Conservation (phyloP, 2,113 vertebrate species). For the Pteropus alecto region DNA sequence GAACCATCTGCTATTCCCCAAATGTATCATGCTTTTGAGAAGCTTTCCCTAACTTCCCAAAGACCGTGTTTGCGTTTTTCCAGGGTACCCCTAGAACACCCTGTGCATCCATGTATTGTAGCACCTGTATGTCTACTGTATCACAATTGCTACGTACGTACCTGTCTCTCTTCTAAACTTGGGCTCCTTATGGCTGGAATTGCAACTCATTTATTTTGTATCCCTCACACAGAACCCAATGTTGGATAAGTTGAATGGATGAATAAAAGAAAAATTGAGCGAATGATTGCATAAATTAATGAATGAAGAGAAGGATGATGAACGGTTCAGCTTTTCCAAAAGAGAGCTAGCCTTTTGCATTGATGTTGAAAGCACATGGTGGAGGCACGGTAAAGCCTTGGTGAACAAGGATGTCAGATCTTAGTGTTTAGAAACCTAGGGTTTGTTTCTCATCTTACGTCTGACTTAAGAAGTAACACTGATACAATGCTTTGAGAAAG, state of each 20-base stretch:
- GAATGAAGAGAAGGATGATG: not conserved
- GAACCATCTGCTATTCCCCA: not conserved
- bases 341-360: not conserved
- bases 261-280: not conserved
- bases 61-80: not conserved
- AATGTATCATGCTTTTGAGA: not conserved
- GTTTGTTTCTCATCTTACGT: not conserved
- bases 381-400: not conserved
- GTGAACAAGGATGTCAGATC: not conserved
- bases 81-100: not conserved
- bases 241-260: not conserved
- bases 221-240: not conserved
- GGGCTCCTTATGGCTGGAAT: not conserved
- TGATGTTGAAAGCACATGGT: not conserved
- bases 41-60: not conserved
- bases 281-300: not conserved
- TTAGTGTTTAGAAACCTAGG: not conserved
- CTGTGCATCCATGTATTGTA: rapidly evolving
- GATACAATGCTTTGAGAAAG: not conserved
- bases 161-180: not conserved
- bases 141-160: not conserved
- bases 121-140: not conserved
- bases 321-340: not conserved
- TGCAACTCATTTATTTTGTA: not conserved
- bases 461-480: not conserved